Evolutionary conservation across 2,888 invertebrate species (phyloP), one percentile per base, ranked within the genome.

Genomic region (Platycheirus rosarum): DNA sequence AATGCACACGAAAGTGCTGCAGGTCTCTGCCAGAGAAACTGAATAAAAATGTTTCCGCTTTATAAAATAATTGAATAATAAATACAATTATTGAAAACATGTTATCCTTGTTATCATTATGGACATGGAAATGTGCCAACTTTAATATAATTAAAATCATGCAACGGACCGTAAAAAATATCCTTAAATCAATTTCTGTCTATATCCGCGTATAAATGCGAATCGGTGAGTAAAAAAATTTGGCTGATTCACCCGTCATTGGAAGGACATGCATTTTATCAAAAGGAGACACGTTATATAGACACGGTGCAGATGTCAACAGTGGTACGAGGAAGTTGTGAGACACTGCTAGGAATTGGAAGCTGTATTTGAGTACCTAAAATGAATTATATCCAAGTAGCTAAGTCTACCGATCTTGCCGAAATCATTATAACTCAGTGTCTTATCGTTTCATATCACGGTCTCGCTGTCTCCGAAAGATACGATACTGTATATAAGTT

Each of bases 121-220:
- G 71, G 37, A 48, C 66, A 66, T 76, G 82, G 77, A 71, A 77
- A 71, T 82, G 48, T 77, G 71, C 82, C 71, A 77, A 63, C 77
- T 66, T 82, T 77, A 71, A 82, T 77, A 77, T 68, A 82, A 82
- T 82, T 82, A 82, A 77, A 77, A 77, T 82, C 55, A 53, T 73
- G 62, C 82, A 68, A n/a, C 71, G 71, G 62, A 62, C 66, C 77
- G 60, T 82, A 65, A 74, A 80, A 71, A 73, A 48, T 53, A 48
- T 60, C 26, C 70, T 75, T 75, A 75, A 75, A 80, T 80, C 70
- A 70, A 80, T 80, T 80, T 46, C 7, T 74, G 57, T 14, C 16
- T 65, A 29, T 63, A 44, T 44, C 44, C 32, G 48, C 13, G 3
- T 37, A 29, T 32, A 7, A 4, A 23, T 23, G 23, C 23, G 23